Base-by-base conservation (phyloP, 2,888 invertebrate genomes). In the Noctua comes region DNA sequence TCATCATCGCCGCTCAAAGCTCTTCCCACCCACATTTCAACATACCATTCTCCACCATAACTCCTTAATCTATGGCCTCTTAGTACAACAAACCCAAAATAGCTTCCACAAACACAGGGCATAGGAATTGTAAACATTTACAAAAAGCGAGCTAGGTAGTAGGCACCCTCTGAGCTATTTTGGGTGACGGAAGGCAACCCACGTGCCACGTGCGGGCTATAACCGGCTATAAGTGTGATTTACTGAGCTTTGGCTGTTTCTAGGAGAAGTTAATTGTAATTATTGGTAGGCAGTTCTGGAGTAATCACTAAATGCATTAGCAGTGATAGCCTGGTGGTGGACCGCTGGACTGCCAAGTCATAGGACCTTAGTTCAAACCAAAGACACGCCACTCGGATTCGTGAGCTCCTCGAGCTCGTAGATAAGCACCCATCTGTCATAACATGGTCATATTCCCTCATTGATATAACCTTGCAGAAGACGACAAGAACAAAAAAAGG, bases 71-170 rank as follows among this genome's bases (percentile, higher is more conserved):
- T 87, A 77, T 86, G 83, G 62, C 73, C 65, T 68, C 46, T 77
- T 74, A 82, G 86, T 87, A 88, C 72, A 82, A 88, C 84, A 73
- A 64, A 83, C 88, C 85, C 73, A 72, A 91, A 91, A 91, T 91
- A 91, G 85, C 79, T 0, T 16, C 54, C 64, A 79, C 83, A 86
- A 86, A 88, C 89, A 82, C 82, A 83, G 79, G 80, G 77, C 84
- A 83, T 86, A 86, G 90, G 85, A 88, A 84, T 86, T 90, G 90
- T 91, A 91, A 91, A 91, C 90, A 92, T 91, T 92, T 91, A 92
- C 91, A 90, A 92, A 90, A 92, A 91, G 89, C 88, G 76, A 69
- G 82, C 86, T 88, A 88, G 88, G 86, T 86, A 79, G 89, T 88
- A 88, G 88, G 86, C 86, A 79, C 90, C 90, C 88, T 90, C 84